Evolutionary conservation across 2,797 vertebrate species (phyloP).

Genomic region (Pelodytes ibericus): DNA sequence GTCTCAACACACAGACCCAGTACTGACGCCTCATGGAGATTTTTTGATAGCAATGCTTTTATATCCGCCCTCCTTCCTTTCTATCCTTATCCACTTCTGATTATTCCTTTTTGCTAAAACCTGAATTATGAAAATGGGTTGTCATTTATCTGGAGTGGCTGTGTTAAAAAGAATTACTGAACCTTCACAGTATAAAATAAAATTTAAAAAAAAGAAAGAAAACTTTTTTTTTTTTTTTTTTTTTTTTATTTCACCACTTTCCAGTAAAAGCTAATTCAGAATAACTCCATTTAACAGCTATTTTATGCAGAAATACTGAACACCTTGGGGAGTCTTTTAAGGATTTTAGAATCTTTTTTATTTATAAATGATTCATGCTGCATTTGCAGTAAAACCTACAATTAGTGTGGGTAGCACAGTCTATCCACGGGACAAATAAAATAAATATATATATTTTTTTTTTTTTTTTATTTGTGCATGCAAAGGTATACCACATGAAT

Average conservation of each 20-base stretch:
- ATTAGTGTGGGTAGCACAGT: conserved; percentile 84
- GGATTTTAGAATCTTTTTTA: conserved; percentile 85
- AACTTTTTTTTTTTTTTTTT: conserved; percentile 84
- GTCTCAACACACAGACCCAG: conserved; percentile 60
- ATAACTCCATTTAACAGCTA: conserved; percentile 84
- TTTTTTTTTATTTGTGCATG: no score
- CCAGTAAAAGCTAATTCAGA: conserved; percentile 84
- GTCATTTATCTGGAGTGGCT: conserved; percentile 75
- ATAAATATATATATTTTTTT: conserved; percentile 4
- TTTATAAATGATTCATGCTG: conserved; percentile 87
- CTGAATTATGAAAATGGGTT: conserved; percentile 76
- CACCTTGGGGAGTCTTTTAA: conserved; percentile 82
- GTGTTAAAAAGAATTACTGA: conserved; percentile 78
- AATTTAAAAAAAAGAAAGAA: conserved; percentile 69
- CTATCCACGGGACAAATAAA: conserved; percentile 75
- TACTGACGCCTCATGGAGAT: conserved; percentile 56
- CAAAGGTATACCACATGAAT: background rate
- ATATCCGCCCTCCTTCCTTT: conserved; percentile 53
- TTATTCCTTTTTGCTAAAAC: conserved; percentile 72
- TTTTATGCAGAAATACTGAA: conserved; percentile 83
- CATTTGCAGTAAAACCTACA: conserved; percentile 86
- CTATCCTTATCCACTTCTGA: conserved; percentile 66
- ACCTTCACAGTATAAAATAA: conserved; percentile 75
- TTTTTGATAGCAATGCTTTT: conserved; percentile 62
- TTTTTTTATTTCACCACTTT: conserved; percentile 79